Conservation (phyloP, 2,797 vertebrate genomes). For the Ispidina lecontei region DNA sequence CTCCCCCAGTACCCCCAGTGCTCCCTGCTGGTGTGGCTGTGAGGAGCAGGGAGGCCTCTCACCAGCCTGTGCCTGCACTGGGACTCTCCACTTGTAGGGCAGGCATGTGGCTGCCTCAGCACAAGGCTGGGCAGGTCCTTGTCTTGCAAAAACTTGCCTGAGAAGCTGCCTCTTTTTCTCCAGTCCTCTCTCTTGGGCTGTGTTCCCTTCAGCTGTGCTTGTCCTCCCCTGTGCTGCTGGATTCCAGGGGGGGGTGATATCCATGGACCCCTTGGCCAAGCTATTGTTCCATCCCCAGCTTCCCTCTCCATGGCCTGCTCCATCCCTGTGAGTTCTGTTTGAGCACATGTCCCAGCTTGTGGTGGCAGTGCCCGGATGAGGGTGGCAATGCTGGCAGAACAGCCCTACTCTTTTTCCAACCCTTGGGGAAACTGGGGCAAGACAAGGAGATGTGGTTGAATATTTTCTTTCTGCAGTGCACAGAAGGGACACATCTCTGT, state of each 20-base stretch:
- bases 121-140: not conserved
- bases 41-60: not conserved
- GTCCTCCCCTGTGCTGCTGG: not conserved
- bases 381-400: not conserved
- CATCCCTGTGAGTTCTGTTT: not conserved
- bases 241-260: not conserved
- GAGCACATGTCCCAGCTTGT: not conserved
- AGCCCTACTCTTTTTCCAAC: rapidly evolving
- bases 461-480: not conserved
- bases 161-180: not conserved
- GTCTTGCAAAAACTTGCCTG: not conserved
- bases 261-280: no score
- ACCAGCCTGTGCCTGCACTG: not conserved
- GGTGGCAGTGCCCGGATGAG: not conserved
- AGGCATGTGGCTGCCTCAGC: not conserved
- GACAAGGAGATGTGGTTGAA: not conserved
- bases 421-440: no score
- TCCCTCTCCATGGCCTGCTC: not conserved
- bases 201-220: not conserved
- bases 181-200: not conserved
- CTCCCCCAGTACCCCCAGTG: not conserved
- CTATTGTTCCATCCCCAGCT: rapidly evolving
- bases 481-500: not conserved
- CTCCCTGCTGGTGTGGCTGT: not conserved
- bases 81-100: not conserved